A percentile compares a stretch with the other conserved stretches of the same genome.
phyloP scores from a whole-genome alignment of 1,140 invertebrate species.

The Drosophila tristis region DNA sequence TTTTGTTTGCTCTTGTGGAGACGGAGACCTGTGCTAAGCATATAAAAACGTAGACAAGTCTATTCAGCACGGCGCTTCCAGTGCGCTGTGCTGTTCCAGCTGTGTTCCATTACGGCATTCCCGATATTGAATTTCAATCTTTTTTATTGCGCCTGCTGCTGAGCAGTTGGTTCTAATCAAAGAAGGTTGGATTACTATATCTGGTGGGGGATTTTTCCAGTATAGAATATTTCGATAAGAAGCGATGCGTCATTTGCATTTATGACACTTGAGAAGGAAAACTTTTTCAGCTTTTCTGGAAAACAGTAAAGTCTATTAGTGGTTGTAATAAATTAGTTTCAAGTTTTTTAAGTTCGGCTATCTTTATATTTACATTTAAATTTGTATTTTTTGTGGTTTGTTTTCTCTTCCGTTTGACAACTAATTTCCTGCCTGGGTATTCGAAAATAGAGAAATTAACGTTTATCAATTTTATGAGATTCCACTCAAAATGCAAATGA shows the following conservation, averaged over 20 bases:
- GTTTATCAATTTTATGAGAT: slow-evolving; percentile 67
- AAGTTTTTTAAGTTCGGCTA: slow-evolving; percentile 15
- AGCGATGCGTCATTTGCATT: slow-evolving; percentile 28
- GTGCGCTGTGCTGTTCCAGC: slow-evolving; percentile 16
- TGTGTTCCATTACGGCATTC: slow-evolving; percentile 18
- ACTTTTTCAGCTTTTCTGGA: neutral
- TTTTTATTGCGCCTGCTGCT: slow-evolving; percentile 47
- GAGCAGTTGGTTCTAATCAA: slow-evolving; percentile 22
- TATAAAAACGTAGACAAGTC: slow-evolving; percentile 71
- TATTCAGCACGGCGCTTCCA: slow-evolving; percentile 35
- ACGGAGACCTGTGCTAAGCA: slow-evolving; percentile 29
- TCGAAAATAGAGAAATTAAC: slow-evolving; percentile 67
- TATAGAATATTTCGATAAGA: slow-evolving; percentile 1
- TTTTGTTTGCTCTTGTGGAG: slow-evolving; percentile 30
- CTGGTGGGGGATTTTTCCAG: slow-evolving; percentile 17
- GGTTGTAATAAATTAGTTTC: slow-evolving; percentile 13
- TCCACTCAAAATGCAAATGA: slow-evolving; percentile 69
- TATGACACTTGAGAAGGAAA: slow-evolving; percentile 20
- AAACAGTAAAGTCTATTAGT: slow-evolving; percentile 31
- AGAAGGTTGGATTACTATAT: neutral
- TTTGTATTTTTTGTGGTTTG: slow-evolving; percentile 28
- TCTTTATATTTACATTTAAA: slow-evolving; percentile 36
- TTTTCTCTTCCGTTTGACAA: slow-evolving; percentile 68
- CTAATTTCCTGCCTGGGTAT: slow-evolving; percentile 56
- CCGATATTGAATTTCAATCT: slow-evolving; percentile 65